phyloP scores from a whole-genome alignment of 1,140 invertebrate species.

The Platorchestia sp. region DNA sequence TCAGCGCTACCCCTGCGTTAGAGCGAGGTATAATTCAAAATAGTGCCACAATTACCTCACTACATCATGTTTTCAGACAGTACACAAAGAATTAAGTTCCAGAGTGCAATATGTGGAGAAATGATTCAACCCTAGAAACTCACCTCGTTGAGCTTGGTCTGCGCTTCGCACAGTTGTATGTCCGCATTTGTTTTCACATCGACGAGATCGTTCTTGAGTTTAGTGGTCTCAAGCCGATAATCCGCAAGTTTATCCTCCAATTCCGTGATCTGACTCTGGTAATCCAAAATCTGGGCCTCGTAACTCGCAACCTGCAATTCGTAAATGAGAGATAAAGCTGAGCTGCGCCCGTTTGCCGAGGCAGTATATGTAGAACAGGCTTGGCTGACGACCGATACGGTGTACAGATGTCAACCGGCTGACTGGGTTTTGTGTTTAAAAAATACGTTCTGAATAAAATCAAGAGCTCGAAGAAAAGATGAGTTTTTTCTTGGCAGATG shows the following conservation, averaged over 20 bases:
- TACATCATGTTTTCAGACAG: no score
- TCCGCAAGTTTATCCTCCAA: slow-evolving; percentile 92
- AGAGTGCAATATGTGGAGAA: no score
- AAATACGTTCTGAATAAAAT: no score
- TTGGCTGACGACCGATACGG: neutral
- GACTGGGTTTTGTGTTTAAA: no score
- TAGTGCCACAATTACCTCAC: no score
- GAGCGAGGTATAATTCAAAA: no score
- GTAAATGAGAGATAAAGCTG: neutral
- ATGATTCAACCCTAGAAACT: slow-evolving; percentile 16
- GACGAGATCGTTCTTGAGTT: slow-evolving; percentile 89
- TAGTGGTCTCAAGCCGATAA: slow-evolving; percentile 83
- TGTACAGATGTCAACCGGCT: no score
- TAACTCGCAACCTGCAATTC: neutral
- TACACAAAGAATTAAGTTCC: no score
- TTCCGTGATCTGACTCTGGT: slow-evolving; percentile 86
- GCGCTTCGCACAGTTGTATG: slow-evolving; percentile 89
- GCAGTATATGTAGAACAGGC: neutral
- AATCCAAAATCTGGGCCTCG: slow-evolving; percentile 71
- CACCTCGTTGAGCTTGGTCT: slow-evolving; percentile 93
- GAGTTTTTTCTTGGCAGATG: no score
- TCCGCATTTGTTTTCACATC: slow-evolving; percentile 90
- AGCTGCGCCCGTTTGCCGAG: neutral
- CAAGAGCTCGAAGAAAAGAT: no score
- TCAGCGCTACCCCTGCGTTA: no score